Percentiles rank a stretch among this genome's conserved stretches.
These are phyloP conservation scores for Polyploca ridens DNA, from an alignment of 2,888 invertebrate genomes.

Conservation along the genomic window DNA sequence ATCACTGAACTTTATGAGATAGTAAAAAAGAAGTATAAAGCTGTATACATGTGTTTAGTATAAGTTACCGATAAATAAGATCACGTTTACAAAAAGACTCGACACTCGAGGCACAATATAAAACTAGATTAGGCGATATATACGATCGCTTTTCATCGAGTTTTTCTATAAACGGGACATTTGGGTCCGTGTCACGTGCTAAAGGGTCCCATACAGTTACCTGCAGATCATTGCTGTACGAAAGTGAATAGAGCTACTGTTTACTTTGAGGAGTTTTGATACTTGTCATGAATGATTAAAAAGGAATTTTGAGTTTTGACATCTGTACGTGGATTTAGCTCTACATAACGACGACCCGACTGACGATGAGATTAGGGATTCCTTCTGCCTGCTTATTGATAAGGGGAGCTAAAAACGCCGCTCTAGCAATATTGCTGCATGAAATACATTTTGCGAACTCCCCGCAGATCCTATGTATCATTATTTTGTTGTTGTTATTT, in stretches of 20 bases:
- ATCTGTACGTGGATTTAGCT: no score
- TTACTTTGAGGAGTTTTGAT: background rate
- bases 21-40: no score
- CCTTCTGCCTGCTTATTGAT: no score
- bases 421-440: no score
- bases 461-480: background rate
- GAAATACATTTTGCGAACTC: no score
- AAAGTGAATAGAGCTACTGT: slow-evolving; percentile 13
- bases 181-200: slow-evolving; percentile 36
- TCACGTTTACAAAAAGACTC: slow-evolving; percentile 30
- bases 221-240: slow-evolving; percentile 1
- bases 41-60: no score
- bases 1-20: no score
- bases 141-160: slow-evolving; percentile 32
- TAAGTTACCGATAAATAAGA: slow-evolving; percentile 19
- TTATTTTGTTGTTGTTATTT: no score
- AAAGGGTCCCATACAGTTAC: background rate
- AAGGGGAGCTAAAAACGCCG: no score
- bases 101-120: slow-evolving; percentile 39
- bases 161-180: slow-evolving; percentile 31
- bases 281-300: background rate
- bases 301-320: no score
- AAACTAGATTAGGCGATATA: slow-evolving; percentile 48
- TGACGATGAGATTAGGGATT: no score
- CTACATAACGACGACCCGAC: no score